These are phyloP conservation scores for Eupristina koningsbergeri DNA, from an alignment of 1,140 invertebrate species.

Conservation along the genomic window DNA sequence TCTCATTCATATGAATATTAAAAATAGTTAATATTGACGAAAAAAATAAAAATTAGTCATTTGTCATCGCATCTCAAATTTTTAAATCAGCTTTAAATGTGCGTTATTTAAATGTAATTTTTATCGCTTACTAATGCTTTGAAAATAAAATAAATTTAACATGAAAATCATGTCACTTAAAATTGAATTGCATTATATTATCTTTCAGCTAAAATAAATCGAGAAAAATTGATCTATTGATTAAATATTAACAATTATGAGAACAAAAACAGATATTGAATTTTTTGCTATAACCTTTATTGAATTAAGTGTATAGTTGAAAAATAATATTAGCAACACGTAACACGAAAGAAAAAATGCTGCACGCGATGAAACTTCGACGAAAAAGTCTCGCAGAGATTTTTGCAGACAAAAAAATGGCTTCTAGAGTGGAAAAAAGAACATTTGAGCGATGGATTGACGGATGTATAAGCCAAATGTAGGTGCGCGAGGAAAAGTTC, in stretches of 20 bases:
- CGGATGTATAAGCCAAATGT: conserved; percentile 47
- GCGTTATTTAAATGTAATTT: no score
- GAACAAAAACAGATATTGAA: background rate
- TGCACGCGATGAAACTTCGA: conserved; percentile 27
- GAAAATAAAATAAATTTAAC: background rate
- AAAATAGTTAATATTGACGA: no score
- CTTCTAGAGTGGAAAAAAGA: conserved; percentile 41
- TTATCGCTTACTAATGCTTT: no score
- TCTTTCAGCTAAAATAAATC: background rate
- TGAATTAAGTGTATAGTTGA: background rate
- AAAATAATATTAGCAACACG: conserved; percentile 25
- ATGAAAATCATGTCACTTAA: background rate
- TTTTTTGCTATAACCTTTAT: background rate
- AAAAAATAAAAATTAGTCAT: no score
- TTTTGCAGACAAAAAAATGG: conserved; percentile 45
- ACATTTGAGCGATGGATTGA: conserved; percentile 46
- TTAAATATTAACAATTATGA: background rate
- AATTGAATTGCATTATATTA: background rate
- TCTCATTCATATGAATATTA: no score
- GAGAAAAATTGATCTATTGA: background rate
- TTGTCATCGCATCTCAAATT: no score
- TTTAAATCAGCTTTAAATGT: no score
- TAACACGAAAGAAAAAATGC: conserved; percentile 40
- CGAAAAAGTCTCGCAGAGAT: conserved; percentile 39
- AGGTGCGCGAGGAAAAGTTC: conserved; percentile 40